Conservation (phyloP, 1,140 invertebrate genomes). For the Hirudo medicinalis region DNA sequence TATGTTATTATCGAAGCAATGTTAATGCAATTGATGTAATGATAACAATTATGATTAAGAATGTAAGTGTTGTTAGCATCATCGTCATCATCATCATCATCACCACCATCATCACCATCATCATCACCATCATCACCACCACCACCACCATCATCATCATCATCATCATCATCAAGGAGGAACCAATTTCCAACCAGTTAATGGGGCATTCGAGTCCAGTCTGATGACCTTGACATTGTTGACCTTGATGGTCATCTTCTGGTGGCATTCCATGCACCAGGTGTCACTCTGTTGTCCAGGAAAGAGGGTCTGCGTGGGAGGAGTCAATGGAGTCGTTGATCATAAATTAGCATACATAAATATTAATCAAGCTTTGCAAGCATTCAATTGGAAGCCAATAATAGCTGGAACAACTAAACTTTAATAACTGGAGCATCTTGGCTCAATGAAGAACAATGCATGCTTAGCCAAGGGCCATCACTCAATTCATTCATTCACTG, state of each 20-base stretch:
- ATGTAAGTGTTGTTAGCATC: too few species aligned
- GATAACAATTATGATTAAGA: background rate
- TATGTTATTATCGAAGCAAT: too few species aligned
- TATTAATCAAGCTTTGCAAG: background rate
- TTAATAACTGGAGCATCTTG: too few species aligned
- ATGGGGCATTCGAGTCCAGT: constrained; percentile 24
- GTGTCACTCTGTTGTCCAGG: constrained; percentile 29
- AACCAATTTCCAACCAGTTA: background rate
- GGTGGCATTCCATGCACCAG: constrained; percentile 33
- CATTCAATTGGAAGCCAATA: too few species aligned
- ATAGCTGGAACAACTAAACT: too few species aligned
- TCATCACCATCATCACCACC: background rate
- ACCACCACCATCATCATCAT: background rate
- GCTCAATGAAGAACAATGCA: too few species aligned
- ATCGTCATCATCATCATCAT: too few species aligned
- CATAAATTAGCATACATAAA: background rate
- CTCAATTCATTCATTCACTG: too few species aligned
- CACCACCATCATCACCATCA: too few species aligned
- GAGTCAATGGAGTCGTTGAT: background rate
- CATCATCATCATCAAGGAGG: background rate
- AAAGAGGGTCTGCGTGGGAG: constrained; percentile 28
- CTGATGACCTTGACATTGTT: constrained; percentile 30
- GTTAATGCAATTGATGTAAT: background rate
- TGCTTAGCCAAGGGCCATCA: too few species aligned
- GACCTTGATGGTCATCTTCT: constrained; percentile 32